phyloP scores from a whole-genome alignment of 2,888 invertebrate species.

The Anagyrus pseudococci region DNA sequence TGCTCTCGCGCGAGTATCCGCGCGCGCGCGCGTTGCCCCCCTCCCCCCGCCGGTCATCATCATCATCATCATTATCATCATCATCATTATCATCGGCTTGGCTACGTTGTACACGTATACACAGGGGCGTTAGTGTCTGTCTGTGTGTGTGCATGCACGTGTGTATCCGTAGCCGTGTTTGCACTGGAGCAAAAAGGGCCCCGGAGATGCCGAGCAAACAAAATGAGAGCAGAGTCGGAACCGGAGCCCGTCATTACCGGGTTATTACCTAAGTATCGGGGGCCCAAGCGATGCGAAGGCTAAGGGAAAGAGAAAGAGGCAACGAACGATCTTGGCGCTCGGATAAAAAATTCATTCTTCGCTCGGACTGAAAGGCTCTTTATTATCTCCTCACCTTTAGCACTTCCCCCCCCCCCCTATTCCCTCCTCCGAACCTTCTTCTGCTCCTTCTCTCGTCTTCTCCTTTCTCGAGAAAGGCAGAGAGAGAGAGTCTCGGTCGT shows the following conservation, averaged over 20 bases:
- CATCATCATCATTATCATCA: conserved; percentile 47
- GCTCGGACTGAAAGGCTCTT: conserved; percentile 9
- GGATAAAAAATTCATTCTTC: no score
- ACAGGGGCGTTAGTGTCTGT: no score
- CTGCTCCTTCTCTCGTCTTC: no score
- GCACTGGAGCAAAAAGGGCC: conserved; percentile 43
- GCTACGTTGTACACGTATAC: no score
- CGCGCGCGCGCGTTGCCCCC: conserved; percentile 42
- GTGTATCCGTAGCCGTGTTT: no score
- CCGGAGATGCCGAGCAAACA: conserved; percentile 32
- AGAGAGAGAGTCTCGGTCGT: no score
- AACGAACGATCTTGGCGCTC: not conserved
- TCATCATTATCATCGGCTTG: no score
- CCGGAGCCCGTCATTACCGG: conserved; percentile 42
- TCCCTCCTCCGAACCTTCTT: no score
- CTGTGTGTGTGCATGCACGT: no score
- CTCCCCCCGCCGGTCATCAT: conserved; percentile 45
- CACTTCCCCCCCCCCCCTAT: not conserved
- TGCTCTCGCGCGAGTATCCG: no score
- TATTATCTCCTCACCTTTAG: conserved; percentile 18
- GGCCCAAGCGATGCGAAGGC: conserved; percentile 35
- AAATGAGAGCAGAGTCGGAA: conserved; percentile 34
- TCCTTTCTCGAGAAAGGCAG: no score
- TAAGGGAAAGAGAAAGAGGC: not conserved
- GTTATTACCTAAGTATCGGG: conserved; percentile 59